Conservation (phyloP, 92 coral and sea anemone genomes). For the Epizoanthus scotinus region DNA sequence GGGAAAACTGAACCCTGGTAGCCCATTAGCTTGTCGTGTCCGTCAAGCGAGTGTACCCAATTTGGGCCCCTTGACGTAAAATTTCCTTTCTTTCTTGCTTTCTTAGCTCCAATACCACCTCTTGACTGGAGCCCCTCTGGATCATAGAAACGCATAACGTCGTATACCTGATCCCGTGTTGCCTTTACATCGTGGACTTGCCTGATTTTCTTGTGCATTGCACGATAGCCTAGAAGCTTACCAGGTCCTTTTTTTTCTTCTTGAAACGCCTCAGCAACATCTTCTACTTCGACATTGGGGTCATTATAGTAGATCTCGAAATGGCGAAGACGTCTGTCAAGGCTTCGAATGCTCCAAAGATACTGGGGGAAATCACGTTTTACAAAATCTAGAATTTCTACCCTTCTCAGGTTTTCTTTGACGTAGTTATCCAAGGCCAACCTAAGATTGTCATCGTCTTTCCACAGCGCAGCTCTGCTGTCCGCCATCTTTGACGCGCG, state of each 20-base stretch:
- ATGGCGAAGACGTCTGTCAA: constrained; percentile 43
- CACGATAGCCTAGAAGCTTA: constrained; percentile 45
- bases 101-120: constrained; percentile 32
- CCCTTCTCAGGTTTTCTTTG: constrained; percentile 25
- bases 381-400: constrained; percentile 43
- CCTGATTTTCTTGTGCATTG: constrained; percentile 42
- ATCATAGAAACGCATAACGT: constrained; percentile 1
- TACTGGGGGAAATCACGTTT: constrained; percentile 35
- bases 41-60: constrained; percentile 25
- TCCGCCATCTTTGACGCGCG: constrained; percentile 1
- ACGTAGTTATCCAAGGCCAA: constrained; percentile 24
- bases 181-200: constrained; percentile 38
- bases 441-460: constrained; percentile 23
- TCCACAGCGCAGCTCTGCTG: constrained; percentile 6
- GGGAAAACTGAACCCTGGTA: constrained; percentile 11
- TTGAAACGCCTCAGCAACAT: constrained; percentile 24
- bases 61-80: constrained; percentile 24
- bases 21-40: constrained; percentile 2
- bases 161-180: constrained; percentile 36
- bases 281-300: constrained; percentile 27
- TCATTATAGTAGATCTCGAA: constrained; percentile 41
- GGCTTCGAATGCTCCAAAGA: constrained; percentile 35
- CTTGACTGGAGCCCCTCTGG: constrained; percentile 17
- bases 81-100: constrained; percentile 28
- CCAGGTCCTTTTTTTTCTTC: constrained; percentile 27